These are phyloP conservation scores for Nebria salina DNA, from an alignment of 2,888 invertebrate genomes.

Conservation along the genomic window DNA sequence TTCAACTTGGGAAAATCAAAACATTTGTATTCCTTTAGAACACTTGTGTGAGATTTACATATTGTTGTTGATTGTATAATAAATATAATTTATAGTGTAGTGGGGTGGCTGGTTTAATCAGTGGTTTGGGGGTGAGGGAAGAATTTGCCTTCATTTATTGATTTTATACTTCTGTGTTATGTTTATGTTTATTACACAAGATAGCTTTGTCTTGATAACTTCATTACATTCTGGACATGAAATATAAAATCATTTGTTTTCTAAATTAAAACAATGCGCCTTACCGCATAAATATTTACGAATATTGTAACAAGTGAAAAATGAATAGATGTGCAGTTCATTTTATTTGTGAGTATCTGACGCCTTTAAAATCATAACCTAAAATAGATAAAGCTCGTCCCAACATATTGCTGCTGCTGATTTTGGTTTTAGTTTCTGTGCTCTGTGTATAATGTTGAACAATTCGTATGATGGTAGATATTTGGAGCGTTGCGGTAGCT, in stretches of 20 bases:
- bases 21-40: not conserved
- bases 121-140: slow-evolving; percentile 57
- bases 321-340: not conserved
- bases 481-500: slow-evolving; percentile 43
- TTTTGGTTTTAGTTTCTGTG: not conserved
- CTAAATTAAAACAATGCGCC: not conserved
- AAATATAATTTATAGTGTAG: slow-evolving; percentile 48
- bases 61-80: slow-evolving; percentile 35
- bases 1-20: not conserved
- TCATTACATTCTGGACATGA: not conserved
- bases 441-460: not conserved
- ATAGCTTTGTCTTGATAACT: not conserved
- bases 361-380: not conserved
- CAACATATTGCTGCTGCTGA: not conserved
- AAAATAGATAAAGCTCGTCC: not conserved
- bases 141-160: slow-evolving; percentile 59
- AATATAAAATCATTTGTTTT: not conserved
- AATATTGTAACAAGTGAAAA: not conserved
- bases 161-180: slow-evolving; percentile 57
- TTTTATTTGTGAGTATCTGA: not conserved
- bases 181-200: slow-evolving; percentile 51
- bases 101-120: slow-evolving; percentile 36
- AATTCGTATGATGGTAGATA: slow-evolving; percentile 10
- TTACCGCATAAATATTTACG: not conserved
- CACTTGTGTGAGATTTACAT: slow-evolving; percentile 13